phyloP scores from a whole-genome alignment of 2,797 vertebrate genomes.

The Darevskia nairensis region DNA sequence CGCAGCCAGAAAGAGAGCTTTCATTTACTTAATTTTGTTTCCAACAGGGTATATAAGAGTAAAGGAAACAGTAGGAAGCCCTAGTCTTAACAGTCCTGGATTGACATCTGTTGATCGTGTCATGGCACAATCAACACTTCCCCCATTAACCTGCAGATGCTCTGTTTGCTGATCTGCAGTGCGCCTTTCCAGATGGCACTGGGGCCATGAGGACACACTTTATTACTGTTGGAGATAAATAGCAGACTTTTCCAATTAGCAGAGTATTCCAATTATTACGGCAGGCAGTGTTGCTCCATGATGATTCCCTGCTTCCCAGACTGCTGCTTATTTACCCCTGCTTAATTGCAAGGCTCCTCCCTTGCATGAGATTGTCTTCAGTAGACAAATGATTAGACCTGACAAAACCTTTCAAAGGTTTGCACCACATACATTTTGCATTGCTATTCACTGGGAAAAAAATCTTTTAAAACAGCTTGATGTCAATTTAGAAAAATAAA shows the following conservation, averaged over 20 bases:
- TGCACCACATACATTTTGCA: not conserved
- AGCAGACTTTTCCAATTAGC: conserved; percentile 19
- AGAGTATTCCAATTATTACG: conserved; percentile 12
- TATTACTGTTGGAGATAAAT: not conserved
- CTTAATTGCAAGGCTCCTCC: not conserved
- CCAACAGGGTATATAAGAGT: not conserved
- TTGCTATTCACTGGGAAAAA: fast-evolving
- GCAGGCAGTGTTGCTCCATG: not conserved
- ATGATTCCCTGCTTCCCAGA: not conserved
- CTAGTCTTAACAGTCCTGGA: not conserved
- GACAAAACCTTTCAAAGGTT: not conserved
- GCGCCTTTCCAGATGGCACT: not conserved
- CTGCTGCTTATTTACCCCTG: not conserved
- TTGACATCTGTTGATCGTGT: conserved; percentile 9
- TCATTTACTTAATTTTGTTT: not conserved
- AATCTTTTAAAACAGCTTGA: not conserved
- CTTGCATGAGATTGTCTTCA: not conserved
- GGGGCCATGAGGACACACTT: not conserved
- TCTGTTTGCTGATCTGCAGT: not conserved
- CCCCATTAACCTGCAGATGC: not conserved
- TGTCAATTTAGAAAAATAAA: fast-evolving
- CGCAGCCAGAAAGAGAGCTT: not conserved
- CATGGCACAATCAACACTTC: not conserved
- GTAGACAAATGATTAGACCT: conserved; percentile 12
- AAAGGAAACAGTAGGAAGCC: not conserved